Conservation (phyloP, 2,888 invertebrate genomes). For the Drosophila pegasa region DNA sequence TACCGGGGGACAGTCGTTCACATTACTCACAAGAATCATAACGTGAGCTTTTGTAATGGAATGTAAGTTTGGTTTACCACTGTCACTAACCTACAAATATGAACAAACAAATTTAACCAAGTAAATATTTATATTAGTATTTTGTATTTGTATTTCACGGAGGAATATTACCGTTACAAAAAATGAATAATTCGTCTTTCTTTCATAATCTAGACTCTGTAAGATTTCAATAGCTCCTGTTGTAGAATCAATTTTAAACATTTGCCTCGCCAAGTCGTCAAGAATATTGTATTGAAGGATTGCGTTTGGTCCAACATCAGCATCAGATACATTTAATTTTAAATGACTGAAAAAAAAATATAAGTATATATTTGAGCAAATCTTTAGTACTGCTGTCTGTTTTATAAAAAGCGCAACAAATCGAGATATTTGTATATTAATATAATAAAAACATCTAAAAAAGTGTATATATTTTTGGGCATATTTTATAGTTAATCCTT, state of each 20-base stretch:
- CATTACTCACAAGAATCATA: conserved; percentile 90
- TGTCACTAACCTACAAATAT: conserved; percentile 88
- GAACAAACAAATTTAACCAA: not conserved
- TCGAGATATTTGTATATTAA: no score
- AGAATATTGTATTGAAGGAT: conserved; percentile 93
- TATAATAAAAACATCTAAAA: no score
- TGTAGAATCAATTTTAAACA: conserved; percentile 94
- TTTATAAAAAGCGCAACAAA: no score
- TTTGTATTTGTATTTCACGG: not conserved
- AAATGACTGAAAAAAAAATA: conserved; percentile 87
- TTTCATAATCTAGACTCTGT: conserved; percentile 92
- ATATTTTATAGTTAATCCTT: not conserved
- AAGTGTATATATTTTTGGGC: no score
- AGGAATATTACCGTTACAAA: conserved; percentile 89
- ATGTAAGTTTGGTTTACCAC: conserved; percentile 92
- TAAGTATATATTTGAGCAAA: no score
- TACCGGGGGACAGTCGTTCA: conserved; percentile 95
- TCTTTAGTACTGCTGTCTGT: no score
- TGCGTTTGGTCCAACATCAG: conserved; percentile 94
- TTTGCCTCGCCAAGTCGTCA: conserved; percentile 91
- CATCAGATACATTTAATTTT: conserved; percentile 93
- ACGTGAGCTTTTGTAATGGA: conserved; percentile 93
- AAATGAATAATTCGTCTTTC: conserved; percentile 89
- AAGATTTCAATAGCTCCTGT: conserved; percentile 94
- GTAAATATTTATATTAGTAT: not conserved